Base-by-base conservation (phyloP, 2,797 vertebrate genomes). In the Alfaro cultratus region DNA sequence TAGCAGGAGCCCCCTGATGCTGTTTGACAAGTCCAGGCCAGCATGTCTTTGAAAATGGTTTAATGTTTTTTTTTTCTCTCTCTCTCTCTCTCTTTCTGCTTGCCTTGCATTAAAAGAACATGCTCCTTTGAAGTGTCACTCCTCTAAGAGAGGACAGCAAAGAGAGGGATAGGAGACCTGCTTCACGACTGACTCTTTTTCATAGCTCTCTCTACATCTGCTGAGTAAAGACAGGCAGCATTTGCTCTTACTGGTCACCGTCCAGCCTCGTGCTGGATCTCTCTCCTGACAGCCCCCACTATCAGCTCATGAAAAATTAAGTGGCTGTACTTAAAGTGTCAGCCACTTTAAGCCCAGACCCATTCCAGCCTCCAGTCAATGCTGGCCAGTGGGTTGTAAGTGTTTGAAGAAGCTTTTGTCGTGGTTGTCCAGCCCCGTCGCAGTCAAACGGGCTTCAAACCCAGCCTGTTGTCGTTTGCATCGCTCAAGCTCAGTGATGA, bases 241-340 rank as follows among this genome's bases (percentile, higher is more conserved):
- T 85, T 79, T 80, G 74, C 81, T 70, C 77, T 72, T 75, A 34
- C 82, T n/a, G 70, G 77, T 82, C 77, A 39, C 86, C 55, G 60
- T 80, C 85, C 80, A 80, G 64, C 79, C 81, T 76, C 86, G 83
- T 16, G 34, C 80, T 71, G 67, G 76, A 87, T 84, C 82, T 86
- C 83, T 31, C 75, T 88, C 88, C 75, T 81, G 80, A 91, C 87
- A 89, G 67, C 76, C 73, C 81, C 91, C 81, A 79, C 85, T 87
- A 92, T 93, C 91, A 89, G 90, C 94, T 94, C 91, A 86, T 85
- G 81, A 88, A 89, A 92, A 93, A 94, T 92, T 73, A 94, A 93
- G 90, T 89, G 83, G 80, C 86, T 83, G 83, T 85, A 82, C 91
- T 94, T 90, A 87, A 84, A 93, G 92, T 86, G 90, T 86, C 45